A percentile compares a stretch with the other conserved stretches of the same genome.
phyloP scores from a whole-genome alignment of 2,113 vertebrate genomes.

The human (Homo sapiens) region DNA sequence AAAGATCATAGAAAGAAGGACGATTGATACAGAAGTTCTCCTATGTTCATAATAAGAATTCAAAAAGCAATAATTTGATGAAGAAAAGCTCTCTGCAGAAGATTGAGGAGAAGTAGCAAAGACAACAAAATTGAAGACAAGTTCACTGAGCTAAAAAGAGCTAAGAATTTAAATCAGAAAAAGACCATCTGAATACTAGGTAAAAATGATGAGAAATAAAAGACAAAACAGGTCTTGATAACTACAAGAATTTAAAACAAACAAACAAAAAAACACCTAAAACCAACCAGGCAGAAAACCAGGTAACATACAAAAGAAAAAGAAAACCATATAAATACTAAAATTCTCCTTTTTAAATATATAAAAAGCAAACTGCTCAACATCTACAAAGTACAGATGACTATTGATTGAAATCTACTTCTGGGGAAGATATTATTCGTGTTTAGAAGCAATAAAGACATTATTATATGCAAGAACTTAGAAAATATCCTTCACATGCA shows the following conservation, averaged over 20 bases:
- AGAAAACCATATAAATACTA: neutral
- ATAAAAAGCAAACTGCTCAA: constrained; percentile 37
- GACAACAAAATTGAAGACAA: constrained; percentile 27
- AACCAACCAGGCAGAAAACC: neutral
- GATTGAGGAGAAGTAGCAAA: neutral
- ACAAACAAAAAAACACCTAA: neutral
- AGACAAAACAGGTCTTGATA: neutral
- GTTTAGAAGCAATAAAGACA: neutral
- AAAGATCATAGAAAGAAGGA: constrained; percentile 11
- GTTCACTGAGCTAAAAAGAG: neutral
- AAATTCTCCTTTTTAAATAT: neutral
- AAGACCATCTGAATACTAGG: neutral
- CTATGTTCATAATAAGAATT: neutral
- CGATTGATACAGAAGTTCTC: neutral
- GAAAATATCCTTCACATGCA: neutral
- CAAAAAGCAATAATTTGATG: neutral
- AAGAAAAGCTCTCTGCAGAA: neutral
- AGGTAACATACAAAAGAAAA: neutral
- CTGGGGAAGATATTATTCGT: neutral
- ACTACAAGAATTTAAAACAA: neutral
- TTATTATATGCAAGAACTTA: neutral
- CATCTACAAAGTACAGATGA: constrained; percentile 3
- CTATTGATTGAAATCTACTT: neutral
- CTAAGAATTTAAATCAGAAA: neutral
- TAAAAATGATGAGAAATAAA: constrained; percentile 17